Evolutionary conservation across 2,888 invertebrate genomes (phyloP).

Genomic region (Baronia brevicornis): DNA sequence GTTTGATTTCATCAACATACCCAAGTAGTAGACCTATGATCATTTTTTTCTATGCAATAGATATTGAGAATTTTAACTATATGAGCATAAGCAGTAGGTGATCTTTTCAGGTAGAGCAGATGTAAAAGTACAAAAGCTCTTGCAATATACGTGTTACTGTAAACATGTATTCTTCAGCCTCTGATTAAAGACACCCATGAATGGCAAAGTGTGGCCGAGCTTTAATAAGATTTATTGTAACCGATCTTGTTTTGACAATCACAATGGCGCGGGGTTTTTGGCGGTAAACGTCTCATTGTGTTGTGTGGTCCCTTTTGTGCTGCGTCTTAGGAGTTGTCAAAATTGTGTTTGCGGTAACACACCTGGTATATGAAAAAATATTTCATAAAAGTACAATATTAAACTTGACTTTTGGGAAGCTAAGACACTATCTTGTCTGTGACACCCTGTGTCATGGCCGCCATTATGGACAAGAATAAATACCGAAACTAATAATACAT

Average conservation of each 20-base stretch:
- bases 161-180: conserved; percentile 58
- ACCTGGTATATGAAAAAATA: conserved; percentile 36
- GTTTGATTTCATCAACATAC: too few species aligned
- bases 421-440: background rate
- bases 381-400: conserved; percentile 5
- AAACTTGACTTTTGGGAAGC: conserved; percentile 9
- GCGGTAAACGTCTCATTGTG: conserved; percentile 61
- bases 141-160: conserved; percentile 40
- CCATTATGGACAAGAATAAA: too few species aligned
- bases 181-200: conserved; percentile 49
- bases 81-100: conserved; percentile 2
- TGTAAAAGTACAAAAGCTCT: conserved; percentile 51
- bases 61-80: too few species aligned
- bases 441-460: too few species aligned
- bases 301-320: conserved; percentile 58
- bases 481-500: too few species aligned
- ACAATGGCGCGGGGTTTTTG: conserved; percentile 56
- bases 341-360: conserved; percentile 42
- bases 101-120: conserved; percentile 41
- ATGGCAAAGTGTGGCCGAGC: conserved; percentile 57
- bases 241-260: conserved; percentile 73
- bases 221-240: conserved; percentile 76
- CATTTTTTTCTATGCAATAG: too few species aligned
- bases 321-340: conserved; percentile 56
- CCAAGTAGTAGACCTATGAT: too few species aligned